Conservation (phyloP, 2,113 vertebrate genomes). For the Tragelaphus scriptus region DNA sequence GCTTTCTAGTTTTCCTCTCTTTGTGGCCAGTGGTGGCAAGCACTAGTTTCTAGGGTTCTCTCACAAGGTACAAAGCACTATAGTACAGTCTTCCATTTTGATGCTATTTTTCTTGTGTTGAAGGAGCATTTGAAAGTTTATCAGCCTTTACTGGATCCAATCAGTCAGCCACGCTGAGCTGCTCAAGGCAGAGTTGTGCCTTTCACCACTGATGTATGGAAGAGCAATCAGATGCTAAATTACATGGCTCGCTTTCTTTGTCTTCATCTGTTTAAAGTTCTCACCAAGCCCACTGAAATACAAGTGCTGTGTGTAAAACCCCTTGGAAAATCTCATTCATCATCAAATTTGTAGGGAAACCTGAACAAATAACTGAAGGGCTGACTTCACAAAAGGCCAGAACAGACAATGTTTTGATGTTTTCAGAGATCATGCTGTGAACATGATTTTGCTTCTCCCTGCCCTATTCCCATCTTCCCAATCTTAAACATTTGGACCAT, state of each 20-base stretch:
- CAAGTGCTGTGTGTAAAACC: slow-evolving; percentile 57
- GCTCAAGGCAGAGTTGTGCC: slow-evolving; percentile 64
- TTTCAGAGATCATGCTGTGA: slow-evolving; percentile 46
- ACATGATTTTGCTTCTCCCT: slow-evolving; percentile 13
- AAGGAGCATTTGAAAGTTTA: slow-evolving; percentile 56
- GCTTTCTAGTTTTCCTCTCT: background rate
- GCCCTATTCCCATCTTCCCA: background rate
- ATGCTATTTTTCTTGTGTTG: slow-evolving; percentile 63
- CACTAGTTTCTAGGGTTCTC: slow-evolving; percentile 15
- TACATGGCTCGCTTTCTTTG: slow-evolving; percentile 80
- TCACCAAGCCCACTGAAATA: slow-evolving; percentile 58
- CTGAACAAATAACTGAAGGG: slow-evolving; percentile 60
- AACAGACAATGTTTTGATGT: slow-evolving; percentile 54
- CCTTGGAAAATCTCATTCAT: slow-evolving; percentile 68
- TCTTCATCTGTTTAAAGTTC: slow-evolving; percentile 68
- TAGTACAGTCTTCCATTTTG: slow-evolving; percentile 43
- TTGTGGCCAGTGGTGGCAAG: background rate
- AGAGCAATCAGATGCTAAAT: slow-evolving; percentile 81
- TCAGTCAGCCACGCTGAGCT: slow-evolving; percentile 55
- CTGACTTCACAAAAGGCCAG: slow-evolving; percentile 39
- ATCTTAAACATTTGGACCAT: slow-evolving; percentile 32
- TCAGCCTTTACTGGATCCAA: slow-evolving; percentile 54
- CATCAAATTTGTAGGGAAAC: slow-evolving; percentile 47
- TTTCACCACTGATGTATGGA: slow-evolving; percentile 76
- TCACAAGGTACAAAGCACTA: background rate